These are phyloP conservation scores for Cottoperca gobio DNA, from an alignment of 2,797 vertebrate species.

Conservation along the genomic window DNA sequence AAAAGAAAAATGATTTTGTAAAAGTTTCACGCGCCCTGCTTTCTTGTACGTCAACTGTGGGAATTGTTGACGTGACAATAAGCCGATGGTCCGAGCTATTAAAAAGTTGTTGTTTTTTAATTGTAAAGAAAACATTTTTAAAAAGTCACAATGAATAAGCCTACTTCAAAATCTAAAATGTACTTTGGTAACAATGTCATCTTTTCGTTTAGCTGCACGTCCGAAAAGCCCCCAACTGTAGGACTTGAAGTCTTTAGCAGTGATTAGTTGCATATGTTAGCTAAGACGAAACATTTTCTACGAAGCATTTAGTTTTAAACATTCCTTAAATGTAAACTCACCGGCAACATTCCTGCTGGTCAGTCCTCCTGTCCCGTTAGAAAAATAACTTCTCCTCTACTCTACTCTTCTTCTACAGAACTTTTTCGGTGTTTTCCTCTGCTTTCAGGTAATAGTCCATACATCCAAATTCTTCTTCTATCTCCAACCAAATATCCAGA, in stretches of 20 bases:
- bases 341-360: constrained; percentile 74
- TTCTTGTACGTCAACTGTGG: background rate
- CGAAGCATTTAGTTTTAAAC: background rate
- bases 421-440: background rate
- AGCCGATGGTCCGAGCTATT: too few relatives aligned
- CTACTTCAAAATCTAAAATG: fast-evolving
- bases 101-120: background rate
- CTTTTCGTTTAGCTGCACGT: background rate
- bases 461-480: background rate
- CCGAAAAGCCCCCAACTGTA: background rate
- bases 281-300: background rate
- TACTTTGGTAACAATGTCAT: background rate
- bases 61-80: background rate
- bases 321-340: constrained; percentile 59
- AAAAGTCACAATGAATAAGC: background rate
- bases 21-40: background rate
- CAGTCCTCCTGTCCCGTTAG: constrained; percentile 36
- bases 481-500: constrained; percentile 46
- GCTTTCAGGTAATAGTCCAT: constrained; percentile 2
- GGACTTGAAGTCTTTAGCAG: background rate
- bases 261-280: background rate
- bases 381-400: background rate
- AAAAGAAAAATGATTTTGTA: fast-evolving
- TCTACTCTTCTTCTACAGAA: background rate
- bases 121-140: background rate